phyloP scores from a whole-genome alignment of 53 echinoderm and acorn worm species.

The Crossaster papposus region DNA sequence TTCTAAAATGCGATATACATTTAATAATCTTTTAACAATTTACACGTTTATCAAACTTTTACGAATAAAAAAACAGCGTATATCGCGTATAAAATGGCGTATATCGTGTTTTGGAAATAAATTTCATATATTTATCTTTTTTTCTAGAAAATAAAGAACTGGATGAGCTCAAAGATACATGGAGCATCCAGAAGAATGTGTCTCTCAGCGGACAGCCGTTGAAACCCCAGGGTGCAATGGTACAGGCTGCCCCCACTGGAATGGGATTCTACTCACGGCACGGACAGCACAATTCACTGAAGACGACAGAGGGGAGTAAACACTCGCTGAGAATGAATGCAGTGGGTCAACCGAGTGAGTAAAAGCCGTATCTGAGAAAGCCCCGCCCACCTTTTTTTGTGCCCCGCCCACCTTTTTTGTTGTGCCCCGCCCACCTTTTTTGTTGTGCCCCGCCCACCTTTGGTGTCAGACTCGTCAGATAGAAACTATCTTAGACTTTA shows the following conservation, averaged over 20 bases:
- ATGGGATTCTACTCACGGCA: conserved; percentile 82
- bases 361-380: too few species aligned
- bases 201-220: conserved; percentile 44
- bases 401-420: too few species aligned
- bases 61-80: too few species aligned
- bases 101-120: neutral
- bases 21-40: too few species aligned
- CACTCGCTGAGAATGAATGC: neutral
- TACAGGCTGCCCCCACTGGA: conserved; percentile 50
- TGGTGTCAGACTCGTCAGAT: too few species aligned
- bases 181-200: conserved; percentile 82
- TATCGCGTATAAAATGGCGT: too few species aligned
- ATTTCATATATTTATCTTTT: neutral
- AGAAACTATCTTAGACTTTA: too few species aligned
- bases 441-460: too few species aligned
- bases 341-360: conserved; percentile 27
- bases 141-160: conserved; percentile 52
- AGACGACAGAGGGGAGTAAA: conserved; percentile 15
- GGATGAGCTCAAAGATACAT: conserved; percentile 57
- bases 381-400: too few species aligned
- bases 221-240: conserved; percentile 30
- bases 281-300: conserved; percentile 59
- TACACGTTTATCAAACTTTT: too few species aligned
- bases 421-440: too few species aligned
- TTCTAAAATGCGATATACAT: too few species aligned